Base-by-base conservation (phyloP, 2,888 invertebrate genomes). In the Choristoneura rosaceana region DNA sequence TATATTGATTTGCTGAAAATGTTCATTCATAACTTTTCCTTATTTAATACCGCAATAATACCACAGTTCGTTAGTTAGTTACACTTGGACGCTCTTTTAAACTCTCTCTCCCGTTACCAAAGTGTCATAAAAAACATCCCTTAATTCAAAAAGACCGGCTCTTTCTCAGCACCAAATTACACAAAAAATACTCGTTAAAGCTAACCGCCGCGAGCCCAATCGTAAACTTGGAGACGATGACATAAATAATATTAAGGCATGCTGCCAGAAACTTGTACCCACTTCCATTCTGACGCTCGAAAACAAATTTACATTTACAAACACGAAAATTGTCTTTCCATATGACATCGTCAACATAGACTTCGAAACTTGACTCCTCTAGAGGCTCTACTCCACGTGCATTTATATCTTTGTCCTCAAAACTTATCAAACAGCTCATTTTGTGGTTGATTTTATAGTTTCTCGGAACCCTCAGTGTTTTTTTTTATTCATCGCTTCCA, bases 211-310 rank as follows among this genome's bases (percentile, higher is more conserved):
- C 62, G 75, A 78, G 79, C 77, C 80, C 74, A 82, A 83, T 86
- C 87, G 82, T 86, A 87, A 87, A 88, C 76, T 84, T 82, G 80
- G 85, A 83, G 85, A 85, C 82, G 88, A 83, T 87, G 90, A 90
- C 91, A 91, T 91, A 91, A 91, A 92, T 91, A 88, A 91, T 90
- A 89, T 89, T 81, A 85, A 87, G 87, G 82, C 81, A 82, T 81
- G 83, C 80, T 84, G 83, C 83, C 84, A 87, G 85, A 86, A 86
- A 84, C 81, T 84, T 82, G 80, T 80, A 80, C 81, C 81, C 38
- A 38, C 38, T 38, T 38, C 81, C 79, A 74, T 78, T 77, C 69
- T 17, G 60, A 60, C 52, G 59, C 59, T 69, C 63, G 63, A 64
- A 59, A 64, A 69, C 73, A 69, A 73, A 73, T 69, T 73, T 73